Base-by-base conservation (phyloP, 2,888 invertebrate genomes). In the Oscheius sp. region DNA sequence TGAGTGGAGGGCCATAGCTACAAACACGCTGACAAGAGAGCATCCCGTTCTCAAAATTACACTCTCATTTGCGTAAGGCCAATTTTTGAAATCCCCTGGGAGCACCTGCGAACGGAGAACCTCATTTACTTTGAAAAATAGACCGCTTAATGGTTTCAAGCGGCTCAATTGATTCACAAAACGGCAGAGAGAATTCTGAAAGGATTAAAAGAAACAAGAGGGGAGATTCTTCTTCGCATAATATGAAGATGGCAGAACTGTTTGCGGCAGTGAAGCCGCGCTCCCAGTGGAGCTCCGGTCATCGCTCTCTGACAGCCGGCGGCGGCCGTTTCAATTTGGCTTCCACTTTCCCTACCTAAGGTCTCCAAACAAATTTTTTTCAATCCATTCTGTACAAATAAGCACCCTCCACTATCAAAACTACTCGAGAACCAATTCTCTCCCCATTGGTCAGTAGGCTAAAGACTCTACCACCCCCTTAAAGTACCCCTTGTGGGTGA, bases 311-410 rank as follows among this genome's bases (percentile, higher is more conserved):
- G 61, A 61, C 61, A 61, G 61, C 61, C 61, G 27, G 45, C 61
- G 61, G 61, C 61, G 61, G 45, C 61, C 61, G 61, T 61, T 61
- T 61, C 61, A 61, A 61, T 61, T 61, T 61, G 61, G 61, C 45
- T 61, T 61, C 45, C 61, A 61, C 61, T 61, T 61, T 61, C 61
- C 45, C 42, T 61, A 61, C 61, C 61, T 61, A 61, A 45, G 45
- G 61, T 45, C 61, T 61, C 45, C 42, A 27, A 61, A 42, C 61
- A 61, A 61, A 34, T 55, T 55, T 8, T 34, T 27, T 52, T n/a
- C n/a, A n/a, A 42, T 42, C n/a, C 17, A 42, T n/a, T 25, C 25
- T 52, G 23, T 12, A 20, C 12, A 48, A 5, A 48, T 23, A 25
- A 27, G 27, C 15, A 42, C 15, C 12, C 42, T 6, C 12, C 3